phyloP scores from a whole-genome alignment of 30 jellyfish, hydroid and myxozoan species.

The Mastigias papua region DNA sequence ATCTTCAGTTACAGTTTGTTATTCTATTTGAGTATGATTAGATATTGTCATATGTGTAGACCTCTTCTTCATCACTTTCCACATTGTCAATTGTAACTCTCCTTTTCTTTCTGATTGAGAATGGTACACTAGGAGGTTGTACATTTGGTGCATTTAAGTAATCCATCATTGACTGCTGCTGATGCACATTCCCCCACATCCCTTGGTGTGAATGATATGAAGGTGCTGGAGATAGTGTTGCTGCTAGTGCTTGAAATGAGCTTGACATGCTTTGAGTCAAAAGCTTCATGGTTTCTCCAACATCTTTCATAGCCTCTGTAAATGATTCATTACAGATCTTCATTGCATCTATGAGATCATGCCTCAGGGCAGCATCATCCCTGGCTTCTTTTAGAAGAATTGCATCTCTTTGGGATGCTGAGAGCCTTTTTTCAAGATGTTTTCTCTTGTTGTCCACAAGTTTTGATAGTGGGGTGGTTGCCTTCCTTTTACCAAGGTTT shows the following conservation, averaged over 20 bases:
- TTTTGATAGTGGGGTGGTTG: neutral
- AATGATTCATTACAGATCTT: constrained; percentile 14
- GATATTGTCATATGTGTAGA: too few relatives aligned
- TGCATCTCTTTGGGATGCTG: constrained; percentile 16
- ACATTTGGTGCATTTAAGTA: too few relatives aligned
- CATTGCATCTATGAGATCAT: constrained; percentile 25
- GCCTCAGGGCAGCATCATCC: constrained; percentile 32
- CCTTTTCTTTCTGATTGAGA: too few relatives aligned
- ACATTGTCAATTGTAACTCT: too few relatives aligned
- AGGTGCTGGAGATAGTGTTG: constrained; percentile 51
- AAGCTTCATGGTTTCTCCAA: constrained; percentile 61
- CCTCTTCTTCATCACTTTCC: too few relatives aligned
- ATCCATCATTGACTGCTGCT: too few relatives aligned
- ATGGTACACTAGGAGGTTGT: too few relatives aligned
- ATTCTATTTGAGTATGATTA: too few relatives aligned
- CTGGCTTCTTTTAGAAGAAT: neutral
- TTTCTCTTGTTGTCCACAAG: neutral
- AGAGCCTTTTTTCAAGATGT: too few relatives aligned
- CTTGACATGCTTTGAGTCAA: constrained; percentile 57
- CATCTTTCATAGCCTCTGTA: constrained; percentile 39
- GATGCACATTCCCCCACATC: too few relatives aligned
- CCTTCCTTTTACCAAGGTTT: neutral
- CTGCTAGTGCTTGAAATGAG: constrained; percentile 23
- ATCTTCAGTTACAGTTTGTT: too few relatives aligned
- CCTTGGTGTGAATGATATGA: too few relatives aligned